Base-by-base conservation (phyloP, 2,797 vertebrate species). In the Macropodus opercularis region DNA sequence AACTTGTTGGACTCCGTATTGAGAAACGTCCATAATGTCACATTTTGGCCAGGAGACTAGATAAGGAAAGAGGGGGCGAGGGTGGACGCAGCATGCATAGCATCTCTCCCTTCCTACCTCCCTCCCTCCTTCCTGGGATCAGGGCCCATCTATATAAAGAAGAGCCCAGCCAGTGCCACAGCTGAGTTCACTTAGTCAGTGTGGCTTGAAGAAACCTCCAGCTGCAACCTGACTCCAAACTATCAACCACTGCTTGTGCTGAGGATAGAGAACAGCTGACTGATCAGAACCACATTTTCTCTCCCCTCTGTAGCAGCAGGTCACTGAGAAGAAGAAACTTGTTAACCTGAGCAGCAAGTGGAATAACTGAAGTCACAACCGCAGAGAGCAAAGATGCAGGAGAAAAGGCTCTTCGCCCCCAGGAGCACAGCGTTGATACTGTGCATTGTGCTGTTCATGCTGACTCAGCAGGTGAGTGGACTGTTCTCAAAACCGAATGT, bases 381-480 rank as follows among this genome's bases (percentile, higher is more conserved):
- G 21, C 2, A 12, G n/a, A 35, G 24, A 1, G 19, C 6, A n/a
- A 75, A 77, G 69, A 88, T 88, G 85, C 81, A 83, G 61, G 14
- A 58, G 12, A 67, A 11, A 31, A 18, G 15, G 10, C 34, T 67
- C 18, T 61, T 75, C 52, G 22, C 8, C 23, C 64, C 53, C 0
- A 71, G 49, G 43, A 75, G 14, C 41, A 64, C 55, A 4, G 53
- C 56, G 1, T 59, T 31, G 0, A 57, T 43, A 0, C 47, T 86
- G 35, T 55, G 69, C 44, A 13, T 86, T 1, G 50, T 80, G 51
- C 63, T 88, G 26, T 32, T 87, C 0, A 2, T 84, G 40, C 18
- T 82, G 42, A 6, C 39, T 63, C 80, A 84, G 51, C 82, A 87
- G 88, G 88, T 90, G 59, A 79, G 85, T 47, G 21, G 14, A 35